phyloP scores from a whole-genome alignment of 1,140 invertebrate genomes.

The Zaprionus africanus region DNA sequence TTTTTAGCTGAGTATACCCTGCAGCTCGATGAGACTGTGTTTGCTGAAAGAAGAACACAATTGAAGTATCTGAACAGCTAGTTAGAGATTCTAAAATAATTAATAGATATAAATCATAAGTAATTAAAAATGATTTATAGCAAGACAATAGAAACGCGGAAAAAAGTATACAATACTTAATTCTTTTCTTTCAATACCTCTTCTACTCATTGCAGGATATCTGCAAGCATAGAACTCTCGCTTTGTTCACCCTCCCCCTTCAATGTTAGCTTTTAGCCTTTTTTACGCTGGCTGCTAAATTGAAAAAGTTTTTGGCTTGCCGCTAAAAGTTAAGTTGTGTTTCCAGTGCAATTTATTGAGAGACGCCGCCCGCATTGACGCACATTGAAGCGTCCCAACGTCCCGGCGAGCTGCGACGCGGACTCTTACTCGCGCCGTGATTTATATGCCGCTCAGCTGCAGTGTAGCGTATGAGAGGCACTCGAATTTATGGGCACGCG shows the following conservation, averaged over 20 bases:
- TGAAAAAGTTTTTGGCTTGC: slow-evolving; percentile 74
- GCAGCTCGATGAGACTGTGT: neutral
- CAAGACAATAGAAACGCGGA: too few species aligned
- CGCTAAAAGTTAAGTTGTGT: slow-evolving; percentile 66
- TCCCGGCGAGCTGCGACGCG: neutral
- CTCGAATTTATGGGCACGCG: slow-evolving; percentile 27
- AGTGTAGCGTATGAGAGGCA: slow-evolving; percentile 31
- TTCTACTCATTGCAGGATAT: slow-evolving; percentile 15
- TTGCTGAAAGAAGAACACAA: neutral
- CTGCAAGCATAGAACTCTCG: neutral
- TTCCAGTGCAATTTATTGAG: slow-evolving; percentile 70
- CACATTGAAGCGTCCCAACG: slow-evolving; percentile 48
- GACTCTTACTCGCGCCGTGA: slow-evolving; percentile 31
- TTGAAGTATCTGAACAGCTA: neutral
- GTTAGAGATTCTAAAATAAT: neutral
- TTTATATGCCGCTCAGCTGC: slow-evolving; percentile 46
- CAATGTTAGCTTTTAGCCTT: slow-evolving; percentile 2
- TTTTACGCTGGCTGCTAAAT: slow-evolving; percentile 50
- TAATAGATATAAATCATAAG: neutral
- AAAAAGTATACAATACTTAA: neutral
- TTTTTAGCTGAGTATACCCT: neutral
- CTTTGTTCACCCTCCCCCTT: neutral
- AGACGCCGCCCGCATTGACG: slow-evolving; percentile 61
- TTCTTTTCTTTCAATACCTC: neutral
- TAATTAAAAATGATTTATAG: too few species aligned